These are phyloP conservation scores for Taurulus bubalis DNA, from an alignment of 2,113 vertebrate genomes.

Conservation along the genomic window DNA sequence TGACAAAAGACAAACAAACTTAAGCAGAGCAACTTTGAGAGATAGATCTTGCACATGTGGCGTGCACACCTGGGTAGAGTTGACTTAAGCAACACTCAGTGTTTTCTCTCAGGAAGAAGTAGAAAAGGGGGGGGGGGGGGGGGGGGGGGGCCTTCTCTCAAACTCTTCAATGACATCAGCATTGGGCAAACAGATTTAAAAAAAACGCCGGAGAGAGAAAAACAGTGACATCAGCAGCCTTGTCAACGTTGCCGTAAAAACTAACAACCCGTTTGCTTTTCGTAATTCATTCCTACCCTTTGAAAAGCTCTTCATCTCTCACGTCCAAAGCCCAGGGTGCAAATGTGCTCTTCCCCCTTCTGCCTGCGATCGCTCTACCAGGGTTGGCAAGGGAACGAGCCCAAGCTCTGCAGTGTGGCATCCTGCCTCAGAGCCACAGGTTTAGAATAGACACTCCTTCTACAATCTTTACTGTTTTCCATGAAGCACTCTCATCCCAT, in stretches of 20 bases:
- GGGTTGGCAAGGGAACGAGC: slow-evolving; percentile 22
- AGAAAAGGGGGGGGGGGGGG: background rate
- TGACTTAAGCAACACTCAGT: slow-evolving; percentile 69
- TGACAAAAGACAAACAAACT: slow-evolving; percentile 79
- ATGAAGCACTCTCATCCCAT: background rate
- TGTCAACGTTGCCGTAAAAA: slow-evolving; percentile 73
- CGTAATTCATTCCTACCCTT: slow-evolving; percentile 73
- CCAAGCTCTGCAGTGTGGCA: slow-evolving; percentile 26
- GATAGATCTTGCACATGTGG: slow-evolving; percentile 73
- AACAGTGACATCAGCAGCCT: slow-evolving; percentile 74
- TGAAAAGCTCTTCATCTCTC: slow-evolving; percentile 69
- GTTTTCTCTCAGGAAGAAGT: slow-evolving; percentile 61
- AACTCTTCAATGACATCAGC: slow-evolving; percentile 69
- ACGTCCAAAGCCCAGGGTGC: slow-evolving; percentile 62
- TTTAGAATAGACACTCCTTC: slow-evolving; percentile 1
- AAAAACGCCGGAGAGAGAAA: slow-evolving; percentile 60
- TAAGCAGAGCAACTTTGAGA: slow-evolving; percentile 71
- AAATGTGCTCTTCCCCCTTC: slow-evolving; percentile 47
- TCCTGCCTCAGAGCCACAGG: slow-evolving; percentile 19
- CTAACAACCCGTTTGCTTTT: slow-evolving; percentile 67
- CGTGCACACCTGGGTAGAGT: slow-evolving; percentile 72
- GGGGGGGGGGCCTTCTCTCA: slow-evolving; percentile 33
- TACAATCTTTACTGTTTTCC: background rate
- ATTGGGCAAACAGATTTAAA: slow-evolving; percentile 63
- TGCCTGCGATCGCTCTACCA: slow-evolving; percentile 12